Percentiles rank a stretch among this genome's conserved stretches.
Evolutionary conservation across 2,797 vertebrate genomes (phyloP).

Genomic region (Carduelis carduelis): DNA sequence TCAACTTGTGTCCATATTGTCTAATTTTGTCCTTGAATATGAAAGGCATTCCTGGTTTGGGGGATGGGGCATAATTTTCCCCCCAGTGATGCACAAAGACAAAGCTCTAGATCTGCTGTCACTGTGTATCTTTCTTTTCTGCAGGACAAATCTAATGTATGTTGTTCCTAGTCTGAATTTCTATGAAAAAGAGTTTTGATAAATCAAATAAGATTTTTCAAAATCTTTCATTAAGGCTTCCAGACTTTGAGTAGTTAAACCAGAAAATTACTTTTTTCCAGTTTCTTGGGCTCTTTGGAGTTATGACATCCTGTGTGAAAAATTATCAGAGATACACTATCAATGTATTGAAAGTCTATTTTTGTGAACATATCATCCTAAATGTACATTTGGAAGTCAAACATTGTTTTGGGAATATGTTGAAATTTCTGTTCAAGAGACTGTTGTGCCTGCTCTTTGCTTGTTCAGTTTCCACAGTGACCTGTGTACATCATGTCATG

Average conservation of each 20-base stretch:
- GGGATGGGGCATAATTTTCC: neutral
- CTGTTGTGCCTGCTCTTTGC: neutral
- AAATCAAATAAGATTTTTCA: neutral
- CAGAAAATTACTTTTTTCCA: neutral
- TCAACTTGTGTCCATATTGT: neutral
- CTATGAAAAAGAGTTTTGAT: neutral
- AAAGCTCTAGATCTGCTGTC: neutral
- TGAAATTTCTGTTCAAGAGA: neutral
- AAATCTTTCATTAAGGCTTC: neutral
- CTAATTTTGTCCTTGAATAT: neutral
- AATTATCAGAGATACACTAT: neutral
- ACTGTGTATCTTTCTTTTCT: neutral
- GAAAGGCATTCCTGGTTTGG: neutral
- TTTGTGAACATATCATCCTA: neutral
- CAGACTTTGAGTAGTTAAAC: neutral
- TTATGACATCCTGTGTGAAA: neutral
- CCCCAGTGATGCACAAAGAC: accelerated
- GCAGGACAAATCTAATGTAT: neutral
- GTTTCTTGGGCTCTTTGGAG: neutral
- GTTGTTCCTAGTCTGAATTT: neutral
- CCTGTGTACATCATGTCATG: accelerated
- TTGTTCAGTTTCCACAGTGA: neutral
- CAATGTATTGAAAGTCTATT: neutral
- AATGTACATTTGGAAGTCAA: neutral
- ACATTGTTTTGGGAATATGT: neutral